Evolutionary conservation across 1,140 invertebrate species (phyloP), one percentile per base, ranked within the genome.

Genomic region (Nasonia vitripennis): DNA sequence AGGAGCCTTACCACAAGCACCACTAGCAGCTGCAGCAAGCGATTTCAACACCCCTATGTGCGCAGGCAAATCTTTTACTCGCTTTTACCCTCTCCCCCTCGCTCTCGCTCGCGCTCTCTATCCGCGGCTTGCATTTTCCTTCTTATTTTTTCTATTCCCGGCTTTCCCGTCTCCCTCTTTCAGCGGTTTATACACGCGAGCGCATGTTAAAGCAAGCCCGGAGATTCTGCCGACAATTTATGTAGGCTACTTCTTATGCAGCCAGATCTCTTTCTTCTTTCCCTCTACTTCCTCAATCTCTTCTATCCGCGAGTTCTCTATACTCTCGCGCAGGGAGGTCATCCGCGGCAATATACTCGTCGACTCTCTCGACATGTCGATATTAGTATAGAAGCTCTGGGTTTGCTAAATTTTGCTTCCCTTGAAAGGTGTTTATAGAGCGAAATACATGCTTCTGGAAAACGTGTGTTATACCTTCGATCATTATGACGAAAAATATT

Each of bases 41-140:
- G 67, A 71, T 70, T 37, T 71, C 78, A 27, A 67, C 62, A 17
- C 62, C 37, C 31, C 55, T 41, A 27, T 20, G 48, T 51, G 23
- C 10, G 11, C 51, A 4, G 23, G 34, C 78, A 37, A 68, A 68
- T 11, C 62, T 45, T 68, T 68, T 10, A 70, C n/a, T 23, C 67
- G 67, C 20, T 48, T 31, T 62, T 51, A 12, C 17, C 81, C 71
- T 75, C 41, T 86, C 55, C 55, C 62, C 48, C 17, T 78, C 71
- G 71, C 41, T 86, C 55, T 70, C 62, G 34, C 34, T 37, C 34
- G 2, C 34, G 34, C 34, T 37, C 68, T 73, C 78, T 82, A 78
- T 75, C 10, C 41, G 41, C 41, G 45, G n/a, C 48, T 48, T 51
- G 12, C 45, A n/a, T 45, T 45, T 45, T 20, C 34, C 62, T 23